Base-by-base conservation (phyloP, 2,888 invertebrate genomes). In the Thelaira solivaga region DNA sequence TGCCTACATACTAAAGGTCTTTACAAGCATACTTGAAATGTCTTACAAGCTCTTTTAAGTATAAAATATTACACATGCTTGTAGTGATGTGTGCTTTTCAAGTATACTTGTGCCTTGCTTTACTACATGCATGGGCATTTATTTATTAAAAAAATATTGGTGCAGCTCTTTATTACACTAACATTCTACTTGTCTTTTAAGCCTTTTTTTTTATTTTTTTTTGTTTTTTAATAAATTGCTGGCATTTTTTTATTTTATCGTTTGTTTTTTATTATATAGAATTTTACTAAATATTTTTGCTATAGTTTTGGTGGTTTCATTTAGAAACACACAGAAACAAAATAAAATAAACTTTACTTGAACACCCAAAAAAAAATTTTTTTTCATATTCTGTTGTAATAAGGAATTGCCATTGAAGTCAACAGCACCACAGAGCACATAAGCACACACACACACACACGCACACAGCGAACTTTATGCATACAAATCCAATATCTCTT, bases 361-460 rank as follows among this genome's bases (percentile, higher is more conserved):
- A 39, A 13, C 16, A 34, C 10, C 4, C 29, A 2, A 7, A 20
- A 10, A 53, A 43, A 69, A 61, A 29, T 20, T 39, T 5, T 45
- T 31, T n/a, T 53, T 8, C 8, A 22, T 24, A 51, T 1, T n/a
- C 45, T 36, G 31, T 55, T 49, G 36, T 45, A n/a, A n/a, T 71
- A 59, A 74, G 51, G 65, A 77, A 55, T 76, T 71, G 62, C 57
- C 36, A 61, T 73, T 69, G 61, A 75, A 74, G 68, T 62, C 68
- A 64, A 45, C 10, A 51, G 31, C 13, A 29, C 8, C n/a, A n/a
- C 1, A 13, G 5, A 39, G 47, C 43, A 26, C 7, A 16, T n/a
- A n/a, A n/a, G n/a, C 26, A 22, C 34, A 34, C 10, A 39, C 43
- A 45, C 31, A 24, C 22, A 43, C 7, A 11, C 6, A 16, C n/a